A percentile compares a stretch with the other conserved stretches of the same genome.
phyloP scores from a whole-genome alignment of 2,113 vertebrate species.

The Petrocephalus zakoni region DNA sequence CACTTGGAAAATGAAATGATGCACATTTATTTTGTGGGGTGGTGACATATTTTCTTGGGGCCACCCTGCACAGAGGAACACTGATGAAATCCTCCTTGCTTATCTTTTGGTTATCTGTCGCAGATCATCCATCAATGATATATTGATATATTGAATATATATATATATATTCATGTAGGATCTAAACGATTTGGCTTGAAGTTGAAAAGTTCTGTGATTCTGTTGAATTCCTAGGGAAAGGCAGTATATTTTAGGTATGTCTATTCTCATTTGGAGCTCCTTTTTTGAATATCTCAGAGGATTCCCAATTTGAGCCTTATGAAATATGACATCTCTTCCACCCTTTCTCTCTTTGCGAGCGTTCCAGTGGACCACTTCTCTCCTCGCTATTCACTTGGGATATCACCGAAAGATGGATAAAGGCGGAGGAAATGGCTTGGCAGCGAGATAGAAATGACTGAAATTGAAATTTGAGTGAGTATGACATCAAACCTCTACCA shows the following conservation, averaged over 20 bases:
- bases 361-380: constrained; percentile 1
- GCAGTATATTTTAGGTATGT: background rate
- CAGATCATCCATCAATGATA: background rate
- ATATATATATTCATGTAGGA: background rate
- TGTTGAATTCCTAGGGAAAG: background rate
- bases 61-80: background rate
- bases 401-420: background rate
- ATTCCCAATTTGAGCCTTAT: constrained; percentile 18
- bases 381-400: constrained; percentile 6
- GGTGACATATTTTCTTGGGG: background rate
- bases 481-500: constrained; percentile 7
- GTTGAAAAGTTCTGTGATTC: background rate
- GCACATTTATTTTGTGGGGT: background rate
- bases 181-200: background rate
- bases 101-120: background rate
- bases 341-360: background rate
- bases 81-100: background rate
- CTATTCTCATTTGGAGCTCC: background rate
- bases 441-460: background rate
- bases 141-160: too few relatives aligned
- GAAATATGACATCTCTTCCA: background rate
- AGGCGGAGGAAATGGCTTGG: background rate
- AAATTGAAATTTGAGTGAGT: constrained; percentile 6
- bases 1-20: background rate
- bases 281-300: constrained; percentile 13